phyloP scores from a whole-genome alignment of 2,797 vertebrate genomes.

The Leucoraja ocellata region DNA sequence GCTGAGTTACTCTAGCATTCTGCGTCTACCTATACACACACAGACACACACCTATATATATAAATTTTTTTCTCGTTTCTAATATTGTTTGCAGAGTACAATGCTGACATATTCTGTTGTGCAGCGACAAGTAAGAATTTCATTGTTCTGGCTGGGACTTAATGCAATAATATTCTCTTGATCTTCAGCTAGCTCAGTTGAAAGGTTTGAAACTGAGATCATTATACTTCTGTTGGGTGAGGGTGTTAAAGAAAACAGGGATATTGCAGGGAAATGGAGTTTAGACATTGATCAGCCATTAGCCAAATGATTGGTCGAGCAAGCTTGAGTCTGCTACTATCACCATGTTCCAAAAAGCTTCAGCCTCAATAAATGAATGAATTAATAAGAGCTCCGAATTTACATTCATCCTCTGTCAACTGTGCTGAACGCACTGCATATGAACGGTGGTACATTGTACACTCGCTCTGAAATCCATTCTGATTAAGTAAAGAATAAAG shows the following conservation, averaged over 20 bases:
- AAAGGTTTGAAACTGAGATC: not conserved
- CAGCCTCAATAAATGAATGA: not conserved
- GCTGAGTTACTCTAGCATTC: no score
- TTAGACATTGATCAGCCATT: not conserved
- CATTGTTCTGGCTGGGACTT: no score
- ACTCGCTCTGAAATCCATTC: no score
- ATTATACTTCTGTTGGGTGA: not conserved
- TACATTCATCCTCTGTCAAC: not conserved
- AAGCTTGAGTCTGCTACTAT: not conserved
- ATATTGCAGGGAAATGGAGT: not conserved
- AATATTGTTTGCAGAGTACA: no score
- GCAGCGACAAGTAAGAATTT: no score
- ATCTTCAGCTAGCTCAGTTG: not conserved
- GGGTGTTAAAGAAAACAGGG: not conserved
- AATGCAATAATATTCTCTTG: no score
- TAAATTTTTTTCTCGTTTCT: no score
- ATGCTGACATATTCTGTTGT: no score
- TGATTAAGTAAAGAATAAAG: not conserved
- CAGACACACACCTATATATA: no score
- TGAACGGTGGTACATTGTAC: not conserved
- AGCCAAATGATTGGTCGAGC: not conserved
- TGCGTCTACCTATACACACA: no score
- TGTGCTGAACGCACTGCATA: not conserved
- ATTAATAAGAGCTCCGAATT: not conserved
- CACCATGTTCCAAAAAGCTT: not conserved